Evolutionary conservation across 2,113 vertebrate species (phyloP).

Genomic region (Nycticebus coucang): DNA sequence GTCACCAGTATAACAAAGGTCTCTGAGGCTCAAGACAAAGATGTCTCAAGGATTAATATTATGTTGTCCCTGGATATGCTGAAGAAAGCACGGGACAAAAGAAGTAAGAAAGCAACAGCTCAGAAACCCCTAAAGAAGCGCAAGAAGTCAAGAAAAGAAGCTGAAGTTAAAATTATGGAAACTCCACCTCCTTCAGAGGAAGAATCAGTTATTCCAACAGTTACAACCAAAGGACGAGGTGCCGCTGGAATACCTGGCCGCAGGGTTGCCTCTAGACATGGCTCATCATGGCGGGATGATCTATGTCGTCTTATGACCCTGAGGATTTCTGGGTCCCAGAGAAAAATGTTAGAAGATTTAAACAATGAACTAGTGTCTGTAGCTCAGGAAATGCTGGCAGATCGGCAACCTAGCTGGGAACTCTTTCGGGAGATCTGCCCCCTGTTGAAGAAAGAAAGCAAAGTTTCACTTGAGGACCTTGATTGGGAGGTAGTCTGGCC

Average conservation of each 20-base stretch:
- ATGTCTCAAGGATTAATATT: background rate
- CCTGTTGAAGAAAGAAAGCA: background rate
- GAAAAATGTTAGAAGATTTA: slow-evolving; percentile 51
- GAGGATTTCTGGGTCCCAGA: slow-evolving; percentile 64
- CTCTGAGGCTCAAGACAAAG: slow-evolving; percentile 34
- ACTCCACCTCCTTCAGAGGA: background rate
- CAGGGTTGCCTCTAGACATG: background rate
- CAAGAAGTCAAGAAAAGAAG: slow-evolving; percentile 11
- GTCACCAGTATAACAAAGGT: background rate
- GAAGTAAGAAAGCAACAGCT: slow-evolving; percentile 29
- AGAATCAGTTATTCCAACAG: background rate
- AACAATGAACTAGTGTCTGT: slow-evolving; percentile 57
- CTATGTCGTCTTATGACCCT: slow-evolving; percentile 75
- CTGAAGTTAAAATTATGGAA: background rate
- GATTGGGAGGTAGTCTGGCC: background rate
- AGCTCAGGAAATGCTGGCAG: slow-evolving; percentile 47
- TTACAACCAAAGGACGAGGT: background rate
- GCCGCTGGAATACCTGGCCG: background rate
- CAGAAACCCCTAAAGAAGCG: background rate
- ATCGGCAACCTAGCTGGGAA: slow-evolving; percentile 67
- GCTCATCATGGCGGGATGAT: slow-evolving; percentile 65
- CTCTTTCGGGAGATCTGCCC: slow-evolving; percentile 67
- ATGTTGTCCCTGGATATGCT: background rate
- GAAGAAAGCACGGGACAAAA: slow-evolving; percentile 40
- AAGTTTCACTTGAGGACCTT: background rate